phyloP scores from a whole-genome alignment of 2,113 vertebrate genomes.

The Micronisus gabar region DNA sequence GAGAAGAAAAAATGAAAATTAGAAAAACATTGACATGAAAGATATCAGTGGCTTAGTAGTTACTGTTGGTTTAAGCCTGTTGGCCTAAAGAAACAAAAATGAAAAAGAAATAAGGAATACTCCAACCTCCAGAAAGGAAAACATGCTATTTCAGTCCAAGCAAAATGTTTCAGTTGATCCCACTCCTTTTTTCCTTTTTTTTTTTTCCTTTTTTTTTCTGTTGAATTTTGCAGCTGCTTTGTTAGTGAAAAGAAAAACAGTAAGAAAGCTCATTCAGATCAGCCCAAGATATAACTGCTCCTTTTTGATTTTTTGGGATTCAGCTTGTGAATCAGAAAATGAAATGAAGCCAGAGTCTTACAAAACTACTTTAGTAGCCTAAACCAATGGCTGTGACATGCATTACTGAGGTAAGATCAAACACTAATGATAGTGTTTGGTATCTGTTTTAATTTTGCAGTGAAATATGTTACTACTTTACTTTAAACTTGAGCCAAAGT shows the following conservation, averaged over 20 bases:
- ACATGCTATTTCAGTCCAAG: neutral
- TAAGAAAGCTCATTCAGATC: neutral
- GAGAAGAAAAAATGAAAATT: neutral
- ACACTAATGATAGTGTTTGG: neutral
- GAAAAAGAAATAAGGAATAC: neutral
- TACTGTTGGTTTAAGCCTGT: neutral
- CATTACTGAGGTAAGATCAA: neutral
- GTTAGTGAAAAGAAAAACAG: neutral
- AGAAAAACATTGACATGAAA: neutral
- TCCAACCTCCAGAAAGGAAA: neutral
- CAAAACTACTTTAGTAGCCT: neutral
- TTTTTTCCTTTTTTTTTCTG: neutral
- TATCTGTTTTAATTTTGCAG: neutral
- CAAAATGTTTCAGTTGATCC: neutral
- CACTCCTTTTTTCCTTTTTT: neutral
- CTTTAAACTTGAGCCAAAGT: neutral
- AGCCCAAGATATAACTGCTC: neutral
- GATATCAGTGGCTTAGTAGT: neutral
- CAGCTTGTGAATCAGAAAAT: neutral
- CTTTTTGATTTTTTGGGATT: neutral
- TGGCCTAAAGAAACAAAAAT: neutral
- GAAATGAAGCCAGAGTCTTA: neutral
- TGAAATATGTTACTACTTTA: neutral
- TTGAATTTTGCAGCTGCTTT: neutral
- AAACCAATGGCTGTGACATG: neutral